Percentiles rank a stretch among this genome's conserved stretches.
Evolutionary conservation across 2,113 vertebrate species (phyloP).

Genomic region (Callopanchax toddi): DNA sequence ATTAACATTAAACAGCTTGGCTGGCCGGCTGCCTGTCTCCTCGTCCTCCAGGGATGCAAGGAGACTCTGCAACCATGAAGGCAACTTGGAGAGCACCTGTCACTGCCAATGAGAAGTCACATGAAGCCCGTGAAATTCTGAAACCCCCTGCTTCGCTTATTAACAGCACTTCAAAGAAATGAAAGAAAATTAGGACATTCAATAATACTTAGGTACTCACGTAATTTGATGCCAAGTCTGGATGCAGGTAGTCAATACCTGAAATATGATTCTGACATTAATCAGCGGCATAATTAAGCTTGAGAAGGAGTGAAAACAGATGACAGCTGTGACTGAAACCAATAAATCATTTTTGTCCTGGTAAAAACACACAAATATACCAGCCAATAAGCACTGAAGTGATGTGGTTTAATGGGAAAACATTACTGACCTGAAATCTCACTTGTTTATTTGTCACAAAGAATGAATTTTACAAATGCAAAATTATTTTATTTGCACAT

Average conservation of each 20-base stretch:
- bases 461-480: neutral
- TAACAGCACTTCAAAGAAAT: constrained; percentile 25
- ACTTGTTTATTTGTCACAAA: neutral
- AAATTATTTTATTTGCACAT: neutral
- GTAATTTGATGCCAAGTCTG: constrained; percentile 93
- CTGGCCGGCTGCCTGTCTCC: constrained; percentile 62
- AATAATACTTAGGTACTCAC: constrained; percentile 82
- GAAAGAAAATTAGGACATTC: constrained; percentile 27
- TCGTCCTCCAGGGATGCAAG: constrained; percentile 65
- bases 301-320: neutral
- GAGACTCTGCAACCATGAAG: constrained; percentile 64
- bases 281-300: constrained; percentile 24
- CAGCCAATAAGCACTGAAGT: too few relatives aligned
- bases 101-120: constrained; percentile 45
- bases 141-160: constrained; percentile 24
- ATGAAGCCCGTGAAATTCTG: constrained; percentile 33
- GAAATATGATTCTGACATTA: constrained; percentile 61
- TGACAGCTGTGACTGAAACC: neutral
- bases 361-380: too few relatives aligned
- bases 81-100: constrained; percentile 64
- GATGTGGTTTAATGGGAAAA: too few relatives aligned
- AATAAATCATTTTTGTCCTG: constrained; percentile 2
- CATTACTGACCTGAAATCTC: too few relatives aligned
- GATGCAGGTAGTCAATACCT: constrained; percentile 97
- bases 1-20: constrained; percentile 77